Evolutionary conservation across 2,797 vertebrate species (phyloP).

Genomic region (Pitangus sulphuratus): DNA sequence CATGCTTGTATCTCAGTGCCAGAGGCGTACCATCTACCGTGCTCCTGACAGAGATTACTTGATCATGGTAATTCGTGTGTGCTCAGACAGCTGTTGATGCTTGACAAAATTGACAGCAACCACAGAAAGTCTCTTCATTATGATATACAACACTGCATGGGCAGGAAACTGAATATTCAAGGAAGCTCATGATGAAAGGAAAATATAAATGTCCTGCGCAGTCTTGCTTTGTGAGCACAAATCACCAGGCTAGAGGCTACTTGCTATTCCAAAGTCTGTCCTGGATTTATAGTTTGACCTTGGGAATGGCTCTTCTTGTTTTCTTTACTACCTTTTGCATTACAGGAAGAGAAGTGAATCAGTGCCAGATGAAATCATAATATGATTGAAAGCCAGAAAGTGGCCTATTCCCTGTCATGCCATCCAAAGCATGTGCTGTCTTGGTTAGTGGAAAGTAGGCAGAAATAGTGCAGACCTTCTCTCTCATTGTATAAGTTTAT

Average conservation of each 20-base stretch:
- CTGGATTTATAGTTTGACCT: slow-evolving; percentile 21
- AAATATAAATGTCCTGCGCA: neutral
- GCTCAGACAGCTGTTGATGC: neutral
- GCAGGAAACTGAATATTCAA: neutral
- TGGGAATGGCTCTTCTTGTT: neutral
- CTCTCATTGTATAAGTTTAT: neutral
- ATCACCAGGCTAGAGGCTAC: neutral
- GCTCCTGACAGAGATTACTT: neutral
- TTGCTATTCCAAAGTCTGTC: neutral
- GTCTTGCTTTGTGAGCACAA: neutral
- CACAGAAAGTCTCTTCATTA: neutral
- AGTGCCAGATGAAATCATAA: slow-evolving; percentile 14
- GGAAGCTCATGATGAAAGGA: neutral
- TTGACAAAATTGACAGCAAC: slow-evolving; percentile 35
- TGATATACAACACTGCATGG: neutral
- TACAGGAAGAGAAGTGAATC: slow-evolving; percentile 9
- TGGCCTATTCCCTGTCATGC: neutral
- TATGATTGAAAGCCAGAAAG: slow-evolving; percentile 27
- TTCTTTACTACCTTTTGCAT: neutral
- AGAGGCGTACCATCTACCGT: neutral
- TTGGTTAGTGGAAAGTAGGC: neutral
- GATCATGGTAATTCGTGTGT: neutral
- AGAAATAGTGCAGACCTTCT: slow-evolving; percentile 21
- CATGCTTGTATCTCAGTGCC: neutral
- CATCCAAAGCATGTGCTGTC: neutral